Evolutionary conservation across 2,113 vertebrate species (phyloP), one percentile per base, ranked within the genome.

Genomic region (Pica pica): DNA sequence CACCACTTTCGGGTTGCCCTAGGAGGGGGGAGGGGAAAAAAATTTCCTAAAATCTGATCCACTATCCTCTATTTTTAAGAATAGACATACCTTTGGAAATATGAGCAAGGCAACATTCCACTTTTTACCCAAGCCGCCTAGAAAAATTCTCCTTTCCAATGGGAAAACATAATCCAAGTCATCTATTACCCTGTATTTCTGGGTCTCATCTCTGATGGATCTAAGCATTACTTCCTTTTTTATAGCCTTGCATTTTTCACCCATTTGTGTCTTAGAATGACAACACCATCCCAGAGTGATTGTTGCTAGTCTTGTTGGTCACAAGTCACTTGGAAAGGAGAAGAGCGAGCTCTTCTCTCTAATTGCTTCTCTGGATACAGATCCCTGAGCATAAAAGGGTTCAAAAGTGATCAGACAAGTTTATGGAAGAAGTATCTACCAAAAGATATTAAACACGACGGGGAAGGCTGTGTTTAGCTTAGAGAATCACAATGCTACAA

Each of bases 11-110:
- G 16, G 17, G 17, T 37, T 67, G 35, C 10, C 21, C 13, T 37
- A 8, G 4, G 6, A 8, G 10, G 0, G 1, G 1, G 7, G 2
- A 4, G 4, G 2, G 5, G 39, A n/a, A 59, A 70, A 53, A 57
- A 63, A 13, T 44, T 61, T 49, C 57, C 41, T 55, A 26, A 79
- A 52, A 73, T 60, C 49, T 68, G 19, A 76, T 55, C 23, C 44
- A 20, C 8, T n/a, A n/a, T 10, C 11, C 15, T 50, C 30, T 41
- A 5, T 26, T 74, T 71, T 85, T 28, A 80, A 52, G 6, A 55
- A 10, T 0, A 63, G 19, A 16, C 26, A 50, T 10, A 44, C 10
- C 11, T 21, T 37, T 39, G 22, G 28, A 85, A 82, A 49, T 7
- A 11, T 11, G n/a, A 81, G 10, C 28, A 68, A 71, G 5, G 13